Evolutionary conservation across 2,113 vertebrate species (phyloP), one percentile per base, ranked within the genome.

Genomic region (Salvator merianae): DNA sequence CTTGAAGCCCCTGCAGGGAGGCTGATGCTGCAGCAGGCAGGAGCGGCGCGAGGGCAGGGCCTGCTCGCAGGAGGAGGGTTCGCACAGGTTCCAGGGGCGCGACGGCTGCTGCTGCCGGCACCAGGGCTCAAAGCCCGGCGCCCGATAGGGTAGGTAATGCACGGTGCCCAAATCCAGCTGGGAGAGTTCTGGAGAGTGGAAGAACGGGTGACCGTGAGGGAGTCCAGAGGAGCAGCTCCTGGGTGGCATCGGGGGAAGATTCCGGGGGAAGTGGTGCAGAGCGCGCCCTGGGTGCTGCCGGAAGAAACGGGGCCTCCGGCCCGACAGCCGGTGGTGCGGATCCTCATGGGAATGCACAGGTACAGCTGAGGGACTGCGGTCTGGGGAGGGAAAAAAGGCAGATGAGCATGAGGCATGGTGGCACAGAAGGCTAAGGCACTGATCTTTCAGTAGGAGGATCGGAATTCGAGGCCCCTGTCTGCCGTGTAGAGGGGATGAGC

Each of bases 251-350:
- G 96, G 94, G 82, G 95, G 88, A 62, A 94, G 94, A 0, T 93
- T 78, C 0, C 94, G 93, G 30, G 95, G 95, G 63, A 95, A 89
- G 84, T 95, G 95, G 88, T 96, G 97, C 81, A 96, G 95, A 86
- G 98, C 97, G 84, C 94, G 96, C 82, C 96, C 96, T 0, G 97
- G 95, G 86, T 97, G 96, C 82, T 95, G 97, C 78, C 96, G 97
- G 91, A 97, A 93, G 72, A 98, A 97, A 83, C 97, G 97, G 73
- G 98, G 97, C 82, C 96, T 93, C 82, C 96, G 97, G 82, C 96
- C 97, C 0, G 97, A 97, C 88, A 96, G 95, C 87, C 94, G 88
- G 84, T 93, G 93, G 78, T 53, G 95, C 71, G 87, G 90, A 3
- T 87, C 83, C 84, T 92, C 82, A 53, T 91, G 90, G 74, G 91